A percentile compares a stretch with the other conserved stretches of the same genome.
These are phyloP conservation scores for Monochamus saltuarius DNA, from an alignment of 1,140 invertebrate species.

Conservation along the genomic window DNA sequence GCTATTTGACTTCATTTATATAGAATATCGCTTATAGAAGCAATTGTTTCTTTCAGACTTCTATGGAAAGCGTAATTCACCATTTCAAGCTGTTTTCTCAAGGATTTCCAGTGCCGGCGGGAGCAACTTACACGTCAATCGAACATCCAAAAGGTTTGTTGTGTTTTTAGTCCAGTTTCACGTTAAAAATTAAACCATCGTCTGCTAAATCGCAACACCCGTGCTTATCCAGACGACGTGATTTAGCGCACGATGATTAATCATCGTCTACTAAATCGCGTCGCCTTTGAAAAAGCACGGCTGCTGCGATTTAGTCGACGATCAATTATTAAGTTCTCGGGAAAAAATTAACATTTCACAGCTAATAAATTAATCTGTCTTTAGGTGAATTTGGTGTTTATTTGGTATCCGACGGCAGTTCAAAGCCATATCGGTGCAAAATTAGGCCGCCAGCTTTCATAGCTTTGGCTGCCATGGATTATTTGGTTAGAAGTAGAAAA, in stretches of 20 bases:
- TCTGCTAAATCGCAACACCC: no score
- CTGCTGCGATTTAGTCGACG: no score
- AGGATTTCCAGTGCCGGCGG: conserved; percentile 80
- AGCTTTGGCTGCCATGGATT: conserved; percentile 67
- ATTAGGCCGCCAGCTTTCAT: conserved; percentile 75
- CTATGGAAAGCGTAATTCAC: conserved; percentile 87
- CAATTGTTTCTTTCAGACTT: conserved; percentile 53
- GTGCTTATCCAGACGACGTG: no score
- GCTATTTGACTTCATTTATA: no score
- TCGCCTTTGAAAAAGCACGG: no score
- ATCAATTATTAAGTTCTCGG: no score
- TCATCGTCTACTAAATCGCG: no score
- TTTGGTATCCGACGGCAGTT: conserved; percentile 80
- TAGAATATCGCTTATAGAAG: no score
- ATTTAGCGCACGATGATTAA: no score
- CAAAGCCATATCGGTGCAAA: conserved; percentile 78
- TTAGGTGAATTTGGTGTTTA: conserved; percentile 83
- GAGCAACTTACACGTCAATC: conserved; percentile 74
- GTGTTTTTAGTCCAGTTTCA: no score
- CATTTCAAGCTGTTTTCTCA: conserved; percentile 85
- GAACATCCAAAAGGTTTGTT: conserved; percentile 72
- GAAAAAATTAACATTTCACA: no score
- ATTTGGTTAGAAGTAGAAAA: conserved; percentile 57
- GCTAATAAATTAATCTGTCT: conserved; percentile 9
- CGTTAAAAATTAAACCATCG: no score